Conservation (phyloP, 2,113 vertebrate species). For the Gallinago media region DNA sequence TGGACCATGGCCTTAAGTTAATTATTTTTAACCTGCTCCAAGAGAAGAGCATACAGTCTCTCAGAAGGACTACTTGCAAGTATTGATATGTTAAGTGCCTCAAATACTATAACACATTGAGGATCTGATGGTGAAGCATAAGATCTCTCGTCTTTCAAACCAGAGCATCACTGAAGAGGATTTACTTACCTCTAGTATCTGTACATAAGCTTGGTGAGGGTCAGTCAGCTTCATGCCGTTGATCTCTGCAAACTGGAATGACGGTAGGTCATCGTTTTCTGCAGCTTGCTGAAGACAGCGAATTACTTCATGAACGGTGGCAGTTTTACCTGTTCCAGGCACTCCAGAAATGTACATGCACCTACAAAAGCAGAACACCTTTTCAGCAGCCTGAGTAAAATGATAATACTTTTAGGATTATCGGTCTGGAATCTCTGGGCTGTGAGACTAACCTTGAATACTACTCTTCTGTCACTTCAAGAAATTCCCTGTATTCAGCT, state of each 20-base stretch:
- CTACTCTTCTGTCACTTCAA: not conserved
- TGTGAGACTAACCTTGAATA: not conserved
- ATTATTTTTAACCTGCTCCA: not conserved
- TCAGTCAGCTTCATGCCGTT: slow-evolving; percentile 99
- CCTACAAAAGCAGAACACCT: slow-evolving; percentile 62
- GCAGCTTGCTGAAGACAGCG: slow-evolving; percentile 85
- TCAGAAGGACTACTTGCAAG: not conserved
- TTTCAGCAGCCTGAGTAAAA: not conserved
- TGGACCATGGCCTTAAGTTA: not conserved
- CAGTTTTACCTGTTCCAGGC: slow-evolving; percentile 96
- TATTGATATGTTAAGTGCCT: not conserved
- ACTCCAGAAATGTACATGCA: slow-evolving; percentile 99
- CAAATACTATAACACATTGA: not conserved
- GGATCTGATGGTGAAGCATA: not conserved
- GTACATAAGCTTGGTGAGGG: slow-evolving; percentile 94
- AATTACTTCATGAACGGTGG: slow-evolving; percentile 92
- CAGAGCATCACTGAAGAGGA: not conserved
- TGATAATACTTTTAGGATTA: not conserved
- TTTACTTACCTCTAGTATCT: slow-evolving; percentile 88
- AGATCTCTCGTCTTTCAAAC: not conserved
- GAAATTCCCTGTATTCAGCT: not conserved
- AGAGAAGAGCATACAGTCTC: not conserved
- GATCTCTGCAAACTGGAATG: slow-evolving; percentile 89
- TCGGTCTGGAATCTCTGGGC: not conserved
- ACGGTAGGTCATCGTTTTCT: slow-evolving; percentile 81